Evolutionary conservation across 2,113 vertebrate species (phyloP).

Genomic region (Ginglymostoma cirratum): DNA sequence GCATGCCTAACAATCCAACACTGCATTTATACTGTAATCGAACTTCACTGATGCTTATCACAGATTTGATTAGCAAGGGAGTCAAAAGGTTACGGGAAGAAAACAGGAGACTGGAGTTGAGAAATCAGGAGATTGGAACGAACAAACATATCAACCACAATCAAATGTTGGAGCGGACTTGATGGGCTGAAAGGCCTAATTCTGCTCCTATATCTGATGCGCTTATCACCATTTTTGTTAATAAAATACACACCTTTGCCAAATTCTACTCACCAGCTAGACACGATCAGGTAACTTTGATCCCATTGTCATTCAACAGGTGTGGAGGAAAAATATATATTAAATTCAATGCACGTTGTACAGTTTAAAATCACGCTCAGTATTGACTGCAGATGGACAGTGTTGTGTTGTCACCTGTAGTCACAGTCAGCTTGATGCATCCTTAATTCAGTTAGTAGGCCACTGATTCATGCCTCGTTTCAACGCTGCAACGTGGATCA

Average conservation of each 20-base stretch:
- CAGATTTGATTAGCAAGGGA: no score
- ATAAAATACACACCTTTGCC: background rate
- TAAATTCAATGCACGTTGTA: background rate
- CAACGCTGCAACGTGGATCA: background rate
- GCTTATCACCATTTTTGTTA: background rate
- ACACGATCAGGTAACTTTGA: background rate
- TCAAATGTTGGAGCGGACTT: no score
- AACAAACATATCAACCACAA: no score
- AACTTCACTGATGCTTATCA: background rate
- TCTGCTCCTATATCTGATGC: no score
- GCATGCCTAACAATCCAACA: background rate
- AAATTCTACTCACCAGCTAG: background rate
- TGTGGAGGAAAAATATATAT: background rate
- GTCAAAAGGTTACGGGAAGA: no score
- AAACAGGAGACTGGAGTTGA: no score
- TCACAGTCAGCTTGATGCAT: background rate
- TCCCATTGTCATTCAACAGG: background rate
- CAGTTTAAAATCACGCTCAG: background rate
- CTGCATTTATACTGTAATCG: background rate
- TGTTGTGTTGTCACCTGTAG: background rate
- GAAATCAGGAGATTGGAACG: no score
- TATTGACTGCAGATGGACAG: background rate
- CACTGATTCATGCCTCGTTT: background rate
- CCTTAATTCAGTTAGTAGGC: background rate
- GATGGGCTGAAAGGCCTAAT: no score